Conservation (phyloP, 2,797 vertebrate genomes). For the Perdix hodgsoniae region DNA sequence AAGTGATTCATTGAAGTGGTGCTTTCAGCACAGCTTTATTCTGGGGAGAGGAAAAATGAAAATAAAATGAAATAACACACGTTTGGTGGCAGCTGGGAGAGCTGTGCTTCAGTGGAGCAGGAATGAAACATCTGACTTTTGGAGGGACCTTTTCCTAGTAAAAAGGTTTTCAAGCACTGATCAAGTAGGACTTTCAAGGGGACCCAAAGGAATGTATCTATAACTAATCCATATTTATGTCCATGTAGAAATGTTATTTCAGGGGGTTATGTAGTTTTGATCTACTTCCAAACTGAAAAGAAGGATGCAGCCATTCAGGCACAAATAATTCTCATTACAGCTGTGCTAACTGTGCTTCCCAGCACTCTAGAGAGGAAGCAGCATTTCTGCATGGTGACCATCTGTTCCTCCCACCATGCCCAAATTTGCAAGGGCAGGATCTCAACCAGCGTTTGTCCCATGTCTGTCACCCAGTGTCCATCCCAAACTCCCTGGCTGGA, state of each 20-base stretch:
- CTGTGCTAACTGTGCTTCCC: constrained; percentile 24
- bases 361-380: constrained; percentile 18
- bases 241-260: not conserved
- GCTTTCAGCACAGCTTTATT: not conserved
- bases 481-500: not conserved
- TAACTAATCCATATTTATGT: not conserved
- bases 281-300: not conserved
- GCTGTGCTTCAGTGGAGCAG: constrained; percentile 38
- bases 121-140: constrained; percentile 8
- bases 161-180: not conserved
- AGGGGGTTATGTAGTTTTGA: not conserved
- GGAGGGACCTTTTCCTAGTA: not conserved
- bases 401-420: constrained; percentile 22
- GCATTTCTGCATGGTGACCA: constrained; percentile 22
- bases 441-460: not conserved
- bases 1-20: not conserved
- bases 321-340: constrained; percentile 20
- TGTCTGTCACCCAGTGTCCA: not conserved
- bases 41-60: not conserved
- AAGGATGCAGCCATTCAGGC: constrained; percentile 34
- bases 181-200: not conserved
- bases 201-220: not conserved
- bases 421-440: accelerated
- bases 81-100: constrained; percentile 16
- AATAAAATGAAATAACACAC: not conserved